Evolutionary conservation across 30 jellyfish, hydroid and myxozoan species (phyloP), one percentile per base, ranked within the genome.

Genomic region (Cassiopea xamachana): DNA sequence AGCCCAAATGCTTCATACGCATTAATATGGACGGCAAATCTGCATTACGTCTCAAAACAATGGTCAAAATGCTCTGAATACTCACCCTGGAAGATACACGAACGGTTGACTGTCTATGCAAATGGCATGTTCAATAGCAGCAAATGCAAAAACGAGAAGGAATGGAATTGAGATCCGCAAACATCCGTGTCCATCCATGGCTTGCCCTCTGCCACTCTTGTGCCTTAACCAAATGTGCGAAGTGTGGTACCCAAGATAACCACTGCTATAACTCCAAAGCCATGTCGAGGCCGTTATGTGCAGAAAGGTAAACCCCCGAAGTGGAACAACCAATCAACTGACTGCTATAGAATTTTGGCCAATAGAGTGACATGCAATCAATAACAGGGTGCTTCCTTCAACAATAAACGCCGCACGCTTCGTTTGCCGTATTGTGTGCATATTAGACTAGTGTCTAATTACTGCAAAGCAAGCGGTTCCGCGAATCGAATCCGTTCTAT

Each of bases 151-250:
- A 27, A 84, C 14, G 39, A 84, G 92, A 27, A 71, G 44, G 14
- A 84, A n/a, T 67, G 77, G 27, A 2, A 46, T 84, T n/a, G 64
- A 85, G 79, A 84, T 70, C 85, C 69, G 43, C 39, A 59, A 17
- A 55, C 92, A 73, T 71, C 92, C 92, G 83, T 84, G 92, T 73
- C 92, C 85, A 84, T 71, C 92, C 92, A 84, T 84, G 85, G 80
- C 92, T 84, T 27, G 46, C 83, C 58, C 51, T 58, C 72, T 67
- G 67, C 61, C 61, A 19, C 50, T 84, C 39, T 27, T 27, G 83
- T 72, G 68, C 79, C 84, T 70, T 84, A n/a, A 50, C 92, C 85
- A 84, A 75, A 43, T 51, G 85, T 84, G 84, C 70, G 64, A 55
- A 55, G 64, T 55, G 64, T 55, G 0, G 55, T 78, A 67, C 80